Evolutionary conservation across 2,797 vertebrate species (phyloP).

Genomic region (Microchirus variegatus): DNA sequence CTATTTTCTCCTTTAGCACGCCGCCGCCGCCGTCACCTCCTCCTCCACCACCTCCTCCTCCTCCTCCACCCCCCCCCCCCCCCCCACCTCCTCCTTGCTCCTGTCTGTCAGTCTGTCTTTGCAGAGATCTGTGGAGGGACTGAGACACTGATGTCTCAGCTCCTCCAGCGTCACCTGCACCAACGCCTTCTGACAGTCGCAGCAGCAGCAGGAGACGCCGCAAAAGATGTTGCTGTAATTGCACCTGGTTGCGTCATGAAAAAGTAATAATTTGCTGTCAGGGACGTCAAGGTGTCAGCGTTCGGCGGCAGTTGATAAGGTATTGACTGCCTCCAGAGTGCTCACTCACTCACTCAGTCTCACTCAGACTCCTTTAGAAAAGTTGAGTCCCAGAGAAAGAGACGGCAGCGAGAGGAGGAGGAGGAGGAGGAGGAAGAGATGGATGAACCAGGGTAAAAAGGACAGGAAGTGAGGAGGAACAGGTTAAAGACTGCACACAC

Average conservation of each 20-base stretch:
- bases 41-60: no score
- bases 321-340: conserved; percentile 83
- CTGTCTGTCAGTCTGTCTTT: conserved; percentile 81
- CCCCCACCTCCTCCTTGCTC: no score
- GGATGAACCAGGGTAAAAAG: conserved; percentile 26
- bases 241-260: conserved; percentile 87
- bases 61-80: no score
- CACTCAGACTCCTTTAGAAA: conserved; percentile 73
- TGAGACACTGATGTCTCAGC: conserved; percentile 83
- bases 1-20: conserved; percentile 56
- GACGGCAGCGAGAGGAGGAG: conserved; percentile 61
- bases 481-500: conserved; percentile 68
- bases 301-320: conserved; percentile 84
- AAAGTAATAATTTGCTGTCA: conserved; percentile 88
- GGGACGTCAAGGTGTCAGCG: conserved; percentile 86
- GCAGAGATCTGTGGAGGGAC: conserved; percentile 75
- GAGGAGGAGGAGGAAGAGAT: conserved; percentile 39
- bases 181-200: conserved; percentile 85
- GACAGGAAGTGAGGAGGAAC: conserved; percentile 42
- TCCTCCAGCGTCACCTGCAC: conserved; percentile 80
- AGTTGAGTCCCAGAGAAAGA: conserved; percentile 80
- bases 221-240: conserved; percentile 88
- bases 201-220: conserved; percentile 80
- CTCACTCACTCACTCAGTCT: conserved; percentile 67
- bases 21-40: conserved; percentile 47